Conservation (phyloP, 1,140 invertebrate species). For the Tetramorium simillimum region DNA sequence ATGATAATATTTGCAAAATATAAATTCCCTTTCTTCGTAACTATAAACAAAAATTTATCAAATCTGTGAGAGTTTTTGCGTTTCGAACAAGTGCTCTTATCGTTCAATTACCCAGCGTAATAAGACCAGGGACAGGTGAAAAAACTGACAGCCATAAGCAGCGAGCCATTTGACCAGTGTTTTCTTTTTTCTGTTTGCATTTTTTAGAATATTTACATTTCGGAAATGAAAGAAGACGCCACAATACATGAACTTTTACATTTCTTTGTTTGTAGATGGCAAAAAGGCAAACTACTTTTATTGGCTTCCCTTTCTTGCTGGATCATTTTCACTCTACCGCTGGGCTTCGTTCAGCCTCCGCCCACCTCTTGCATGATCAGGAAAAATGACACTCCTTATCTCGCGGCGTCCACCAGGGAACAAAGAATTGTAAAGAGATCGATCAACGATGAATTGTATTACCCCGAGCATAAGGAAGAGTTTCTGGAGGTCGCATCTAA, state of each 20-base stretch:
- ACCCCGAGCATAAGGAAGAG: constrained; percentile 62
- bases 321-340: constrained; percentile 98
- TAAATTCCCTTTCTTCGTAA: neutral
- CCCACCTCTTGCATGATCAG: constrained; percentile 94
- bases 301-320: constrained; percentile 97
- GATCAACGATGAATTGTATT: constrained; percentile 66
- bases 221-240: neutral
- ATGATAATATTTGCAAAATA: neutral
- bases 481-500: constrained; percentile 80
- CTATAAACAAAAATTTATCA: neutral
- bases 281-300: constrained; percentile 94
- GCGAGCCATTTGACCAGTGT: neutral
- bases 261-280: constrained; percentile 87
- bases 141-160: neutral
- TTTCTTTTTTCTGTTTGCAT: neutral
- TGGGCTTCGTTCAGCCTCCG: constrained; percentile 97
- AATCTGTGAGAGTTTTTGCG: neutral
- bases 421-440: constrained; percentile 81
- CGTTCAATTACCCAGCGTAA: neutral
- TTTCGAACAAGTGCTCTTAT: neutral
- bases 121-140: neutral
- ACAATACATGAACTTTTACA: neutral
- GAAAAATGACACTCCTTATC: constrained; percentile 88
- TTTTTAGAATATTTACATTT: neutral
- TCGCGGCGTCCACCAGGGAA: constrained; percentile 78